Base-by-base conservation (phyloP, 2,113 vertebrate species). In the Indicator indicator region DNA sequence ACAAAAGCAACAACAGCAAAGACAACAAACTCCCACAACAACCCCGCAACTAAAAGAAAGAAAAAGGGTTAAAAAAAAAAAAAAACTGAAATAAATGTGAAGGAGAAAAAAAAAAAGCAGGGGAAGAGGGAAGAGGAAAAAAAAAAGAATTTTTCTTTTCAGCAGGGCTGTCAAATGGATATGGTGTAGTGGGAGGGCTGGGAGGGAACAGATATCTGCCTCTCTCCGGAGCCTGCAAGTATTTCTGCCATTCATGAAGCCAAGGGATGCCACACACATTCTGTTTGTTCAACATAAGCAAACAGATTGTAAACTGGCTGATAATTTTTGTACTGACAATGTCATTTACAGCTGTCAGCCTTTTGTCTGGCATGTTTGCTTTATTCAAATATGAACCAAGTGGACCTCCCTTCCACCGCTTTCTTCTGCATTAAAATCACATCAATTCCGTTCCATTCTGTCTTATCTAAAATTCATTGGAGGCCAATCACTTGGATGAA, bases 381-480 rank as follows among this genome's bases (percentile, higher is more conserved):
- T 99, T 99, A 99, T 99, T 99, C 99, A 99, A 99, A 99, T 99
- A 99, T 99, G 99, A 99, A 99, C 99, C 99, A 98, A 99, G 98
- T 98, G 98, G 99, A 99, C 99, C 99, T 99, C 99, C 99, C 99
- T 98, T 99, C 98, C 98, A 97, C 98, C 97, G 98, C 99, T 98
- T 98, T 98, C 99, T 99, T 99, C 99, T 99, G 99, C 99, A 99
- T 99, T 99, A 99, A 99, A 99, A 99, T 99, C 99, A 99, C 99
- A 99, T 99, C 99, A 99, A 99, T 99, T 99, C 99, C 98, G 98
- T 99, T 99, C 99, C 98, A 99, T 99, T 99, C 99, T 98, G 98
- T 99, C 99, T 99, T 99, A 99, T 99, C 99, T 99, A 99, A 99
- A 99, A 99, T 99, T 99, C 99, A 99, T 99, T 99, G 99, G 98